Conservation (phyloP, 2,888 invertebrate species). For the Cistogaster globosa region DNA sequence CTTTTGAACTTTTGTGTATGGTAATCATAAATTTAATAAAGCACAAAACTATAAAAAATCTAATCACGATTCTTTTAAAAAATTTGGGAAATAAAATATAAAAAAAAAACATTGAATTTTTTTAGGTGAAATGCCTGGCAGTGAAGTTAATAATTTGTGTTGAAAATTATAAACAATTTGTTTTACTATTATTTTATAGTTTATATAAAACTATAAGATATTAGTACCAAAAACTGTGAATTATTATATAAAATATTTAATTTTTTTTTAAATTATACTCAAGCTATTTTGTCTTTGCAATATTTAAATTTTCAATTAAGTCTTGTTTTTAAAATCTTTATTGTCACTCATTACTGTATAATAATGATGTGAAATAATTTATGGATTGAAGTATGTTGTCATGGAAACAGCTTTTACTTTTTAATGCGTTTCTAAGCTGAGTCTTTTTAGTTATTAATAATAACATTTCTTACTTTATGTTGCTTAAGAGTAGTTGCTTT, state of each 20-base stretch:
- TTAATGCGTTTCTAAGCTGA: conserved; percentile 14
- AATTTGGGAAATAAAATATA: background rate
- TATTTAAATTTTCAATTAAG: conserved; percentile 36
- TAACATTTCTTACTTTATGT: conserved; percentile 28
- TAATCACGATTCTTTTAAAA: conserved; percentile 28
- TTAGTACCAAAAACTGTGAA: no score
- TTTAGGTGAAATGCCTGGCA: background rate
- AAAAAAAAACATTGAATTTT: background rate
- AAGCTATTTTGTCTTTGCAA: background rate
- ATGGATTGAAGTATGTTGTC: background rate
- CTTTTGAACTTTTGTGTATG: conserved; percentile 53
- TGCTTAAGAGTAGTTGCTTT: background rate
- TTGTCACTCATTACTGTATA: background rate
- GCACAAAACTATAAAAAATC: background rate
- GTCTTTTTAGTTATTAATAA: background rate
- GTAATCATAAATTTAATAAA: conserved; percentile 20
- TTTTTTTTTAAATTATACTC: conserved; percentile 49
- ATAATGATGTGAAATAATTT: conserved; percentile 10
- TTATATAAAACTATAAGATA: background rate
- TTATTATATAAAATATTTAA: conserved; percentile 38
- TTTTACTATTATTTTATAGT: background rate
- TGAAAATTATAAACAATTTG: background rate
- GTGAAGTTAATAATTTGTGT: background rate
- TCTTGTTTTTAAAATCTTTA: background rate
- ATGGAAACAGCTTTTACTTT: conserved; percentile 52